Base-by-base conservation (phyloP, 2,797 vertebrate species). In the Geotria australis region DNA sequence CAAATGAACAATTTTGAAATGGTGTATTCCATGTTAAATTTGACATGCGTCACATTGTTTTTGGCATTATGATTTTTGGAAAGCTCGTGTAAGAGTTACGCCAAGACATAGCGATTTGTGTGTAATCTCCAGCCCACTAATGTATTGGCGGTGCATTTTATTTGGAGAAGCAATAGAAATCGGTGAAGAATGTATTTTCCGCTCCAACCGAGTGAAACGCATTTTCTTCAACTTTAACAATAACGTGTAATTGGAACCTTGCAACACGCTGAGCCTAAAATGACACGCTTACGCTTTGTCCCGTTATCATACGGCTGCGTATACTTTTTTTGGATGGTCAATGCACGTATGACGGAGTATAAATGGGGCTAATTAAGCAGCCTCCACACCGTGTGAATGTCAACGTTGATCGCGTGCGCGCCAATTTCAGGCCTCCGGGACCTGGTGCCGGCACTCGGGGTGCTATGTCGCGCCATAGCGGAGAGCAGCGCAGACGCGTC, bases 401-500 rank as follows among this genome's bases (percentile, higher is more conserved):
- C 24, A 38, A 38, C 3, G 24, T 38, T 38, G 24, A 38, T 38
- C 38, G 24, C 24, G 24, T 38, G 24, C 24, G 38, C 38, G 24
- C 24, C 24, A 38, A 38, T 38, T 38, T 24, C 24, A 38, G 24
- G 24, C 24, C 24, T 38, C 24, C 24, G 38, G 4, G 24, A 80
- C 59, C 57, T 95, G 64, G 71, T 67, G 60, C 83, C 84, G 47
- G 88, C 86, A 1, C 62, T 98, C 57, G 74, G 93, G 66, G 68
- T 95, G 56, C 72, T 98, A 48, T 79, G 71, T 58, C 74, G 71
- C 3, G 76, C 81, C 1, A 78, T 98, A 69, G 75, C 64, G 62
- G 85, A 79, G n/a, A 89, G 73, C 1, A 70, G 84, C 60, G 67
- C 72, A 10, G 85, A 96, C 64, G 71, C 80, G 53, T 80, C 88